These are phyloP conservation scores for Drosophila tanythrix DNA, from an alignment of 2,888 invertebrate genomes.

Conservation along the genomic window DNA sequence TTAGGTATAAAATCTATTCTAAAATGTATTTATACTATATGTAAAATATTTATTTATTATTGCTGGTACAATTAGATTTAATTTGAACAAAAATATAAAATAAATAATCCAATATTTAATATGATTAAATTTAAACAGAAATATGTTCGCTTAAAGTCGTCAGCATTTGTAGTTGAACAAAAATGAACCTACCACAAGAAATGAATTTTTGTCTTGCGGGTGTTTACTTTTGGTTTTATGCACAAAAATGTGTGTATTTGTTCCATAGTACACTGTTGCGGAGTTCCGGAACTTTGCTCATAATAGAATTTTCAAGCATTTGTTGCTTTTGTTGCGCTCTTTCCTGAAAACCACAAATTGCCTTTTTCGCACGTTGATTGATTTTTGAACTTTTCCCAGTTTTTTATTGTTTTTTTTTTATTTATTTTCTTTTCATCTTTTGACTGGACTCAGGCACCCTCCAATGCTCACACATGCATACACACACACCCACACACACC, in stretches of 20 bases:
- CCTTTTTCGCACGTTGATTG: slow-evolving; percentile 79
- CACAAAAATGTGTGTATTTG: background rate
- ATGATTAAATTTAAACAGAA: background rate
- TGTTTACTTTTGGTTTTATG: background rate
- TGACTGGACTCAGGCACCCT: slow-evolving; percentile 20
- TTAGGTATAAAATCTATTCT: background rate
- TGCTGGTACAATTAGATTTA: background rate
- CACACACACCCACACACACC: background rate
- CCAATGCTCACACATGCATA: slow-evolving; percentile 1
- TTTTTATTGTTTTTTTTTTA: slow-evolving; percentile 17
- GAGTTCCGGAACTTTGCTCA: slow-evolving; percentile 66
- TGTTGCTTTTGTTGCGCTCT: slow-evolving; percentile 32
- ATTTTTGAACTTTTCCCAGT: slow-evolving; percentile 71
- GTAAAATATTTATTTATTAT: background rate
- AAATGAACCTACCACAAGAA: fast-evolving
- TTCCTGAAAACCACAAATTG: slow-evolving; percentile 70
- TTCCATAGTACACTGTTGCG: slow-evolving; percentile 4
- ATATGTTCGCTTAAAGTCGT: background rate
- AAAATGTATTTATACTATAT: background rate
- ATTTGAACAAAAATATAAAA: background rate
- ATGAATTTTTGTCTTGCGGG: background rate
- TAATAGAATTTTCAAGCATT: slow-evolving; percentile 75
- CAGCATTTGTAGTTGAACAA: background rate
- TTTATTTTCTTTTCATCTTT: slow-evolving; percentile 30
- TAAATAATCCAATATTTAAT: background rate